A percentile compares a stretch with the other conserved stretches of the same genome.
Conservation (phyloP, 2,113 vertebrate genomes). For the Meriones unguiculatus region DNA sequence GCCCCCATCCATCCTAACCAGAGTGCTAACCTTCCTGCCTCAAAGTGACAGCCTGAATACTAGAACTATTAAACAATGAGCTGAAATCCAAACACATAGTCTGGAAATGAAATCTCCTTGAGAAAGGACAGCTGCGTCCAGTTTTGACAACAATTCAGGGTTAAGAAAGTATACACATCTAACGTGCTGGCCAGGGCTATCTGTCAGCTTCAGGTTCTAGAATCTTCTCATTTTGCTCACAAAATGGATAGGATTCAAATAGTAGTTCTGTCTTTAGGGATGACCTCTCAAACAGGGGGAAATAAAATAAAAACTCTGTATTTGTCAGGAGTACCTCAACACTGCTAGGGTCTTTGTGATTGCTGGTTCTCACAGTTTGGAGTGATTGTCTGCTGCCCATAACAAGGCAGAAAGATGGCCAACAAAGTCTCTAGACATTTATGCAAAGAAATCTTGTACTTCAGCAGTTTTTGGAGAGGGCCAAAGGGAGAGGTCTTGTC, state of each 20-base stretch:
- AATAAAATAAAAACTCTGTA: not conserved
- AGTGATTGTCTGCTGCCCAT: not conserved
- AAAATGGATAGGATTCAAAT: not conserved
- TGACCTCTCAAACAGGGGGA: not conserved
- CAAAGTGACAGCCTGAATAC: slow-evolving; percentile 76
- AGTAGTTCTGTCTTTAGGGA: not conserved
- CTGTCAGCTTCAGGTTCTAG: slow-evolving; percentile 25
- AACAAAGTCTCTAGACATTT: not conserved
- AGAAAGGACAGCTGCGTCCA: slow-evolving; percentile 80
- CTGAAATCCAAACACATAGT: slow-evolving; percentile 80
- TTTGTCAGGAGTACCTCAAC: not conserved
- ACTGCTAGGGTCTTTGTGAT: not conserved
- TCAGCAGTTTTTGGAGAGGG: not conserved
- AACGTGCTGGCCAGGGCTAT: slow-evolving; percentile 37
- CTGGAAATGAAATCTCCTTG: slow-evolving; percentile 71
- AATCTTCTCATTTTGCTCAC: slow-evolving; percentile 25
- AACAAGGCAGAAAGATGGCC: not conserved
- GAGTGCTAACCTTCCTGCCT: slow-evolving; percentile 81
- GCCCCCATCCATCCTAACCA: slow-evolving; percentile 80
- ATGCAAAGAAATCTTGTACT: not conserved
- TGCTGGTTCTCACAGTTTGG: not conserved
- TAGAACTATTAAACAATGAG: slow-evolving; percentile 81
- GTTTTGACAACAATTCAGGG: slow-evolving; percentile 55
- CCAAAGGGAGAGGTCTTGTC: not conserved
- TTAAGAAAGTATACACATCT: slow-evolving; percentile 74